Evolutionary conservation across 2,113 vertebrate genomes (phyloP).

Genomic region (Platichthys flesus): DNA sequence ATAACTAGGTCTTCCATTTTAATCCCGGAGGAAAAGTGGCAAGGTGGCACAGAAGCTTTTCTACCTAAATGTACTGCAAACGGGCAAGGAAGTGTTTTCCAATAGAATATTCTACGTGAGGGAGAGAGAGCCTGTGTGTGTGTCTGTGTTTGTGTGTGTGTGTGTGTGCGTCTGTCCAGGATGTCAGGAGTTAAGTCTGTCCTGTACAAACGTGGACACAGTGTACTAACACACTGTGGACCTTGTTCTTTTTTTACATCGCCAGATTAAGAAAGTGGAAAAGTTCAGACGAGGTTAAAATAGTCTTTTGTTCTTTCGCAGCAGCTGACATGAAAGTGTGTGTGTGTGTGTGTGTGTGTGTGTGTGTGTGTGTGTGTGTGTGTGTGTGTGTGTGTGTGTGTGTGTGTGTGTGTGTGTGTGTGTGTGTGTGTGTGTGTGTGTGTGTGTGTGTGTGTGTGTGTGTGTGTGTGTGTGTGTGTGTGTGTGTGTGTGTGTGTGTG

Average conservation of each 20-base stretch:
- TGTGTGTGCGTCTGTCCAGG: background rate
- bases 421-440: background rate
- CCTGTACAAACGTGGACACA: background rate
- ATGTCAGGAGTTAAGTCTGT: background rate
- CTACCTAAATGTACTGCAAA: too few relatives aligned
- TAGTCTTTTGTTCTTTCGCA: background rate
- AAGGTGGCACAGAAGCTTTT: slow-evolving; percentile 58
- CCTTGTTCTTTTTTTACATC: slow-evolving; percentile 4
- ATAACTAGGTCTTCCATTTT: slow-evolving; percentile 20
- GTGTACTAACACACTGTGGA: background rate
- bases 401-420: background rate
- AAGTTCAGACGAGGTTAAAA: slow-evolving; percentile 14
- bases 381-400: background rate
- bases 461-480: background rate
- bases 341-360: slow-evolving; percentile 4
- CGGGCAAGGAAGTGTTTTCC: too few relatives aligned
- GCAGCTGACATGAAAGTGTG: background rate
- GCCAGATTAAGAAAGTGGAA: slow-evolving; percentile 11
- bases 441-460: background rate
- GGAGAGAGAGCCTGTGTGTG: background rate
- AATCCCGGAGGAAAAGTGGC: slow-evolving; percentile 32
- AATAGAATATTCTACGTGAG: too few relatives aligned
- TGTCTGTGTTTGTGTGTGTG: background rate
- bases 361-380: background rate
- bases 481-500: background rate